Evolutionary conservation across 2,888 invertebrate genomes (phyloP).

Genomic region (Dryocosmus kuriphilus): DNA sequence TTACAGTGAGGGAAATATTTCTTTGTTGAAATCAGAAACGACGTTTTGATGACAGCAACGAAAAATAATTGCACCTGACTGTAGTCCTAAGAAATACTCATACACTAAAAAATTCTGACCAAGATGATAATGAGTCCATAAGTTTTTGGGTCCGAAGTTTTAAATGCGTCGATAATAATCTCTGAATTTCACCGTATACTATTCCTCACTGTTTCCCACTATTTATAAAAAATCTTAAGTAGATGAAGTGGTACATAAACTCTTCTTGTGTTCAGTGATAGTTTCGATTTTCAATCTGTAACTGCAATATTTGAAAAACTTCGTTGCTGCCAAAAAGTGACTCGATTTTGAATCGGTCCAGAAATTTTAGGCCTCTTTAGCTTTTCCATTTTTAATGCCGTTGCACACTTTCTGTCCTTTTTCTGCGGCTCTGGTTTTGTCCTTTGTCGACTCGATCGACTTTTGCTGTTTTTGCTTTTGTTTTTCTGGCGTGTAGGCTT

Average conservation of each 20-base stretch:
- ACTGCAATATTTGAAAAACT: neutral
- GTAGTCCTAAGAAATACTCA: neutral
- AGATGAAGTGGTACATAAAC: conserved; percentile 11
- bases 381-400: conserved; percentile 47
- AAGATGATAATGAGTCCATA: conserved; percentile 20
- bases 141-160: neutral
- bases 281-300: neutral
- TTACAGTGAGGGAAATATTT: neutral
- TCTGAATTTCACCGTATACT: conserved; percentile 10
- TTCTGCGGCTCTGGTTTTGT: conserved; percentile 48
- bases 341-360: neutral
- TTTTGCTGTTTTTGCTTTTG: conserved; percentile 45
- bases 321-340: neutral
- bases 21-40: neutral
- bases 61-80: neutral
- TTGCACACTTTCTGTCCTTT: conserved; percentile 9
- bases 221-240: conserved; percentile 9
- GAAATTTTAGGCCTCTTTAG: conserved; percentile 47
- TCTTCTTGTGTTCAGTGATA: conserved; percentile 8
- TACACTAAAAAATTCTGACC: neutral
- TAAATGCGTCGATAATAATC: neutral
- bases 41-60: neutral
- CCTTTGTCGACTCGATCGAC: conserved; percentile 33
- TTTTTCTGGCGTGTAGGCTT: conserved; percentile 80
- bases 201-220: neutral